Evolutionary conservation across 2,113 vertebrate genomes (phyloP), one percentile per base, ranked within the genome.

Genomic region (Muntiacus muntjak): DNA sequence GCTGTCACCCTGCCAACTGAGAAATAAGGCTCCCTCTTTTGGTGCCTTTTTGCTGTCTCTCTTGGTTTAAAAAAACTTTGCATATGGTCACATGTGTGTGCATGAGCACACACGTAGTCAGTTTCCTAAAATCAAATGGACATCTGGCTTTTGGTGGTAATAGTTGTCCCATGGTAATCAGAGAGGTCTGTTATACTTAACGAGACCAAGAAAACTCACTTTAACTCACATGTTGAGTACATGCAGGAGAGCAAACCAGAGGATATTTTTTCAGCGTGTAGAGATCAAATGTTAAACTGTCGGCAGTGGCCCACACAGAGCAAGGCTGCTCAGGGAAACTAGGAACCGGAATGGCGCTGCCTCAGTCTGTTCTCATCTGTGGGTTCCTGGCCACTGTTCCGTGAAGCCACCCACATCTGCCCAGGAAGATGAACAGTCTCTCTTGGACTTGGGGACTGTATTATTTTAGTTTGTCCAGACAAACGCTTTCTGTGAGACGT

Each of bases 191-290:
- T 97, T 94, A 85, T 81, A 74, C 96, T 94, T 97, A 94, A 91
- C 6, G n/a, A 98, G 97, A 97, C 95, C 97, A 98, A 97, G 97
- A 97, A 98, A 97, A 91, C 94, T 96, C 94, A 21, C 91, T 57
- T 94, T 43, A 62, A 33, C 85, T 94, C 87, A 96, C 82, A 92
- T 64, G 71, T 87, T 50, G 93, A 95, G 81, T 95, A 96, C 96
- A 82, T 98, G 98, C 96, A 97, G 98, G 97, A 98, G 98, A 98
- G 97, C 95, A 98, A 98, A 97, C 79, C 97, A n/a, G 1, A 28
- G 62, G 96, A 84, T 60, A 13, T 84, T 92, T 40, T 40, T 1
- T 45, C 92, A 6, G 74, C 52, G n/a, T 97, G 43, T 62, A 91
- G n/a, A 92, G 36, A 5, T 88, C 96, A 76, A 97, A 97, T 89